Evolutionary conservation across 2,888 invertebrate genomes (phyloP), one percentile per base, ranked within the genome.

Genomic region (Tortrix viridana): DNA sequence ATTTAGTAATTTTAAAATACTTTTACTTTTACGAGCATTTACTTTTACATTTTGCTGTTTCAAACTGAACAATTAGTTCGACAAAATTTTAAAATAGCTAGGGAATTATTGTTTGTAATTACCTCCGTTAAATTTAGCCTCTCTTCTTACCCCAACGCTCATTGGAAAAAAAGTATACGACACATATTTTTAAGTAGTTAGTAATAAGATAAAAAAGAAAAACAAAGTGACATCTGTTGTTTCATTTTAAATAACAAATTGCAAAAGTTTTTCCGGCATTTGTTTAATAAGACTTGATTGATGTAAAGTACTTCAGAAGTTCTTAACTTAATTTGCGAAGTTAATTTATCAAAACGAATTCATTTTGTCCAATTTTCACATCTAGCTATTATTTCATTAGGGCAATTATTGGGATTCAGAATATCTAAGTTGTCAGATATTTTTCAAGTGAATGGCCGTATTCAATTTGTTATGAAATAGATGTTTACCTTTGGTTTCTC

Each of bases 311-410:
- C 72, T 65, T 57, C 41, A 53, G 56, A 84, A 84, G 75, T 85
- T 83, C 20, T 20, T 5, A 63, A 78, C 81, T 84, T 82, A 74
- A 85, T 85, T 84, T 79, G 64, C 65, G 56, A 73, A 77, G 69
- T 76, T 80, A 74, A 84, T 85, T 84, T 77, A 81, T 84, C 84
- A 83, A 71, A 72, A 66, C 61, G 64, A 74, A 75, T 75, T 73
- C 62, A 71, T 73, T 67, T 69, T 52, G 26, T 48, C 52, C 41
- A 63, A 53, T 63, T 63, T 58, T 57, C 57, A 52, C 52, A 53
- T 53, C 20, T 56, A 50, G 43, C 49, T 43, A 48, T 57, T 46
- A 62, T 62, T 62, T 38, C 46, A 52, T 62, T 57, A 47, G 12
- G 38, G 37, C 56, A 47, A 57, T 57, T 52, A 47, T 44, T 23